phyloP scores from a whole-genome alignment of 2,797 vertebrate species.

The Crocodylus rhombifer region DNA sequence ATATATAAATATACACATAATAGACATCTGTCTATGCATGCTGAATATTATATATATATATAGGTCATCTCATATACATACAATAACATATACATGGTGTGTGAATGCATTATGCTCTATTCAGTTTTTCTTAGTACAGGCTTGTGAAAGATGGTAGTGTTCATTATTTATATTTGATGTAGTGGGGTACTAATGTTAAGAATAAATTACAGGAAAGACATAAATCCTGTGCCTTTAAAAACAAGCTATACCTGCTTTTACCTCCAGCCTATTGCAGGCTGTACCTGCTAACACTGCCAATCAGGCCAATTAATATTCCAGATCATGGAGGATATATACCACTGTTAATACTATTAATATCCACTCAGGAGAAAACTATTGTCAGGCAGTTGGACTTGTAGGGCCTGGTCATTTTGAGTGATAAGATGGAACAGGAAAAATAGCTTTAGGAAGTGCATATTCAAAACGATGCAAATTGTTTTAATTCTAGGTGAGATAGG shows the following conservation, averaged over 20 bases:
- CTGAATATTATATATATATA: slow-evolving; percentile 22
- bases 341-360: not conserved
- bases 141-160: not conserved
- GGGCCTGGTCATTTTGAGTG: too few species aligned
- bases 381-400: not conserved
- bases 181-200: not conserved
- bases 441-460: not conserved
- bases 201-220: not conserved
- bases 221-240: not conserved
- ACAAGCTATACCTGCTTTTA: not conserved
- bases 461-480: not conserved
- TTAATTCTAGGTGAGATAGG: not conserved
- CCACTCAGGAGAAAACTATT: not conserved
- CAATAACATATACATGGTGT: not conserved
- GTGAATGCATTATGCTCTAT: not conserved
- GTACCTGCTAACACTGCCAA: not conserved
- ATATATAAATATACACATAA: slow-evolving; percentile 45
- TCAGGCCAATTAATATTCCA: not conserved
- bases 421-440: not conserved
- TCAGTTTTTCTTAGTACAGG: not conserved
- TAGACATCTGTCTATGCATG: slow-evolving; percentile 22
- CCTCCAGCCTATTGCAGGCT: not conserved
- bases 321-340: not conserved
- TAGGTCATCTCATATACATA: slow-evolving; percentile 18
- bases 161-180: not conserved